A percentile compares a stretch with the other conserved stretches of the same genome.
Evolutionary conservation across 2,888 invertebrate species (phyloP).

Genomic region (Julus scandinavius): DNA sequence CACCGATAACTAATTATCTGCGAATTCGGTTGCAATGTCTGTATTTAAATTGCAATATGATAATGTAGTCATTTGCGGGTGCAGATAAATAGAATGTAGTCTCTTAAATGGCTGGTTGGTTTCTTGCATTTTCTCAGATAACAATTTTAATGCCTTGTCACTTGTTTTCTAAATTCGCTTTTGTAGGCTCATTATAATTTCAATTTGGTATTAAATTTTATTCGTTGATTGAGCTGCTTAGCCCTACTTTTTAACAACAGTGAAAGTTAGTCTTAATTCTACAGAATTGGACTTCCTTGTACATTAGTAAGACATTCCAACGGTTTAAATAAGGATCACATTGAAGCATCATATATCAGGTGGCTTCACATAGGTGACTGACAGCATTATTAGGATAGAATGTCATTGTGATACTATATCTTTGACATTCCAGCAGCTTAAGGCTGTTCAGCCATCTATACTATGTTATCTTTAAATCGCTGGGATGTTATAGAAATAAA

Average conservation of each 20-base stretch:
- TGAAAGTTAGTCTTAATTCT: no score
- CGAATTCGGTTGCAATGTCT: background rate
- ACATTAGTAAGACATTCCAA: no score
- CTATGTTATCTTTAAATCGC: no score
- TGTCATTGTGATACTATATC: no score
- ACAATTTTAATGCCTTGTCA: background rate
- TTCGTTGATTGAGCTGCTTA: background rate
- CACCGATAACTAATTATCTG: slow-evolving; percentile 14
- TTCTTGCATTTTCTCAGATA: background rate
- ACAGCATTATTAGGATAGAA: no score
- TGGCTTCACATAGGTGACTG: no score
- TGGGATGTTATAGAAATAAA: no score
- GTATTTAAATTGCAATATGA: background rate
- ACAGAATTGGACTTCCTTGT: no score
- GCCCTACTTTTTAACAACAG: background rate
- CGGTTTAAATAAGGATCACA: no score
- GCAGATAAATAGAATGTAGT: background rate
- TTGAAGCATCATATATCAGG: no score
- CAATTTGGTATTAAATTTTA: background rate
- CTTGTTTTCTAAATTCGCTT: slow-evolving; percentile 9
- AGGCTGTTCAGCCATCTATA: no score
- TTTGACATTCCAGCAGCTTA: no score
- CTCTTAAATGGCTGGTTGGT: background rate
- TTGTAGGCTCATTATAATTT: background rate
- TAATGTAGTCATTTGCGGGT: background rate